Evolutionary conservation across 2,888 invertebrate species (phyloP), one percentile per base, ranked within the genome.

Genomic region (Syrista parreyssii): DNA sequence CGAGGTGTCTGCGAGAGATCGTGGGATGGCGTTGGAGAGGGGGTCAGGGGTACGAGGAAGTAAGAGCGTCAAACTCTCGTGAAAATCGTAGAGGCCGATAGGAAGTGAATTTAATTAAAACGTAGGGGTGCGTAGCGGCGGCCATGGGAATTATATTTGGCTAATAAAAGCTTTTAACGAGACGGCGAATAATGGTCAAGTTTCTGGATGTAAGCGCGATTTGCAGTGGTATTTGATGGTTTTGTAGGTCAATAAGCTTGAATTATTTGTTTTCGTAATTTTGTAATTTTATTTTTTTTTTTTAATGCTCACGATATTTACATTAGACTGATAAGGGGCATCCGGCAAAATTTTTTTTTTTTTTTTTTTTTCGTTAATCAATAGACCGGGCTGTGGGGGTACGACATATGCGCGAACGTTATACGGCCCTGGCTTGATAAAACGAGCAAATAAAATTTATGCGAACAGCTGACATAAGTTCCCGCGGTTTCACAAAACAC

Each of bases 381-480:
- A 23, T 23, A 55, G 1, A 55, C 23, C 9, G 9, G 0, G 23
- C 23, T 3, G 55, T 55, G 0, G 23, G 9, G 1, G 23, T 23
- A 1, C 15, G 6, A 23, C 0, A 23, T 23, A 23, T 55, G 15
- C 4, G 9, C 9, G 2, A 15, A 1, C 4, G 4, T 36, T 9
- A 55, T 55, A 55, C 55, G 23, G 55, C 23, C 23, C 55, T 55
- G 55, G 23, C 9, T 0, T 2, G 55, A 9, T 23, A 55, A 9
- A 55, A 23, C 23, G 55, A 55, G 55, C 0, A 55, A 55, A 40
- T 40, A 40, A 40, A 40, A 55, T 55, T 55, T 6, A 55, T 23
- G 15, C 23, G 23, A 55, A 55, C 55, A 23, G 55, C 55, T 23
- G 36, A 71, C 71, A 77, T 77, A 75, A 77, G 75, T 77, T 68